These are phyloP conservation scores for Daphoenositta chrysoptera DNA, from an alignment of 2,113 vertebrate species.

Conservation along the genomic window DNA sequence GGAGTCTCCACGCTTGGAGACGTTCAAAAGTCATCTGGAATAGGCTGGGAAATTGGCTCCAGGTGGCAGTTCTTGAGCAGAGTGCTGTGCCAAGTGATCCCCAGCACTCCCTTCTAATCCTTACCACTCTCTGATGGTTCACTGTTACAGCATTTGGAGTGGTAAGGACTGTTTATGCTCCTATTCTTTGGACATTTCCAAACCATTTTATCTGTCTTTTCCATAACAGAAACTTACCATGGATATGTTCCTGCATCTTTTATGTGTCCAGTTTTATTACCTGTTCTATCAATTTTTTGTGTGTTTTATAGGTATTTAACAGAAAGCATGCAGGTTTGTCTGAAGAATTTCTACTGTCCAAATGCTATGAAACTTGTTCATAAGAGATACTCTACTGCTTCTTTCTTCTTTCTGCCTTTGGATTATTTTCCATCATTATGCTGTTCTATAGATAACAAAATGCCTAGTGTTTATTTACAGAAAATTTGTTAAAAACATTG, in stretches of 20 bases:
- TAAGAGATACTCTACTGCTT: background rate
- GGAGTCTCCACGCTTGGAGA: background rate
- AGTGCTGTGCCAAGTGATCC: background rate
- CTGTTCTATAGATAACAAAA: background rate
- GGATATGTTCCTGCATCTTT: background rate
- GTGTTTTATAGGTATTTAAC: background rate
- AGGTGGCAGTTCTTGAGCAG: background rate
- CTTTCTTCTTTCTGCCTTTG: background rate
- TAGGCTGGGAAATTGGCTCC: background rate
- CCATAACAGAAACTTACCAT: background rate
- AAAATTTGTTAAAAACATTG: background rate
- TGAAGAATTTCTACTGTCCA: background rate
- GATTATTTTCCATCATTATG: background rate
- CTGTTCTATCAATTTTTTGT: background rate
- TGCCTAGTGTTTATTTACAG: background rate
- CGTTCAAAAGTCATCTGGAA: background rate
- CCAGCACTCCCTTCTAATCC: background rate
- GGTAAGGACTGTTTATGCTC: background rate
- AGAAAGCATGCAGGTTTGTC: background rate
- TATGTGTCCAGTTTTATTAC: background rate
- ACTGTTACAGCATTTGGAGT: background rate
- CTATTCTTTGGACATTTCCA: background rate
- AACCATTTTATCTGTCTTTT: background rate
- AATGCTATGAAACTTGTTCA: background rate
- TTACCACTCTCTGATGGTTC: background rate